Evolutionary conservation across 2,888 invertebrate genomes (phyloP).

Genomic region (Selenia dentaria): DNA sequence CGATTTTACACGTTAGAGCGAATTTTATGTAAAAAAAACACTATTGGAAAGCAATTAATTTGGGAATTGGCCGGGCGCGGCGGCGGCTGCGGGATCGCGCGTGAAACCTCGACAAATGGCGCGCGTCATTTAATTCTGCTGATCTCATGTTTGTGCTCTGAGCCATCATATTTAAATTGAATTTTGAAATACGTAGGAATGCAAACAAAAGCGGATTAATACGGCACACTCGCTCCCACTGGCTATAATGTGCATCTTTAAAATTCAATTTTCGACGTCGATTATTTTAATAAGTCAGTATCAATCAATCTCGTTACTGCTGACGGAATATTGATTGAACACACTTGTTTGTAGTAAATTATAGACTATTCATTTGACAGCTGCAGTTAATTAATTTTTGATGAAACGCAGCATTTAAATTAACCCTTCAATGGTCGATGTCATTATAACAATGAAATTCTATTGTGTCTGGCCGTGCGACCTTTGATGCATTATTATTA

Average conservation of each 20-base stretch:
- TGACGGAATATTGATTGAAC: constrained; percentile 1
- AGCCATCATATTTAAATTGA: constrained; percentile 82
- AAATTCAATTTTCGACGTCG: constrained; percentile 47
- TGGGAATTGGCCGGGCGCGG: constrained; percentile 56
- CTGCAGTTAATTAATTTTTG: no score
- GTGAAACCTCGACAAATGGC: constrained; percentile 70
- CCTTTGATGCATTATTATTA: no score
- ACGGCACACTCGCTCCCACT: constrained; percentile 47
- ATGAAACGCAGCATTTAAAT: no score
- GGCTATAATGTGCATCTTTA: constrained; percentile 56
- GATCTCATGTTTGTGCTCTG: constrained; percentile 77
- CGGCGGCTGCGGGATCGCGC: constrained; percentile 44
- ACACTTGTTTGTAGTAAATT: no score
- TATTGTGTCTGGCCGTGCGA: no score
- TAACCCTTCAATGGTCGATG: no score
- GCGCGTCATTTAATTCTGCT: constrained; percentile 78
- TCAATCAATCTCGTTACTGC: constrained; percentile 21
- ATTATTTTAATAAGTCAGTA: constrained; percentile 39
- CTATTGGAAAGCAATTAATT: constrained; percentile 79
- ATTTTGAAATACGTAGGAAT: constrained; percentile 67
- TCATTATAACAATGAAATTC: no score
- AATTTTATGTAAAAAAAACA: constrained; percentile 59
- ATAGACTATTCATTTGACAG: no score
- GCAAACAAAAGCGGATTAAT: constrained; percentile 69
- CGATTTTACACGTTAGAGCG: constrained; percentile 41